These are phyloP conservation scores for Apeira syringaria DNA, from an alignment of 2,888 invertebrate genomes.

Conservation along the genomic window DNA sequence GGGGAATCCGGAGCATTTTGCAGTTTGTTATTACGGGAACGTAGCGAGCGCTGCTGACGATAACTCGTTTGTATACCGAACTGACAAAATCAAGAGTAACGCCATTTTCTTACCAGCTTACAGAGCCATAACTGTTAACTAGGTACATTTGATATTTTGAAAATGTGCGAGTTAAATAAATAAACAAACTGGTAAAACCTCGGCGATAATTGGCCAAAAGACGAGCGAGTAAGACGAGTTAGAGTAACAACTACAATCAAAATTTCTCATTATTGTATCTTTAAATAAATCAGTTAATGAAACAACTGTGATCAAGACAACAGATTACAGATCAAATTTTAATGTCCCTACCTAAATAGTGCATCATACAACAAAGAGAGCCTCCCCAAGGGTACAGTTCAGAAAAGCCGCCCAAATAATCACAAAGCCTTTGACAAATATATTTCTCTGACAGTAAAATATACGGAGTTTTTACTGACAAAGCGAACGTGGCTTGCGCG, in stretches of 20 bases:
- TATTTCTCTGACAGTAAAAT: constrained; percentile 79
- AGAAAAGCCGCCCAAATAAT: constrained; percentile 69
- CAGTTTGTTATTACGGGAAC: constrained; percentile 75
- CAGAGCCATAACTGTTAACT: background rate
- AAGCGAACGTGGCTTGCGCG: constrained; percentile 41
- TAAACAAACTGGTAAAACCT: too few species aligned
- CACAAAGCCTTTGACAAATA: constrained; percentile 74
- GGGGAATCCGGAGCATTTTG: constrained; percentile 75
- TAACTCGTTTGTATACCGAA: constrained; percentile 64
- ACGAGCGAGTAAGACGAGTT: too few species aligned
- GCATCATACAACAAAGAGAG: constrained; percentile 38
- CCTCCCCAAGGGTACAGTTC: constrained; percentile 47
- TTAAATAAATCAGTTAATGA: too few species aligned
- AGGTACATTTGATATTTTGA: too few species aligned
- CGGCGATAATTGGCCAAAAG: too few species aligned
- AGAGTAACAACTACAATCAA: too few species aligned
- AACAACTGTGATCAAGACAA: too few species aligned
- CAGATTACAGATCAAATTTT: constrained; percentile 15
- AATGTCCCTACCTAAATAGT: constrained; percentile 20
- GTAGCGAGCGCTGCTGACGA: constrained; percentile 52
- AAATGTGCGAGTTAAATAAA: too few species aligned
- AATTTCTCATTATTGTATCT: too few species aligned
- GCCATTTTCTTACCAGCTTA: constrained; percentile 17
- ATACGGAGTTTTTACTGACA: constrained; percentile 72
- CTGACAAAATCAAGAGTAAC: constrained; percentile 50